Base-by-base conservation (phyloP, 2,797 vertebrate species). In the Echeneis naucrates region DNA sequence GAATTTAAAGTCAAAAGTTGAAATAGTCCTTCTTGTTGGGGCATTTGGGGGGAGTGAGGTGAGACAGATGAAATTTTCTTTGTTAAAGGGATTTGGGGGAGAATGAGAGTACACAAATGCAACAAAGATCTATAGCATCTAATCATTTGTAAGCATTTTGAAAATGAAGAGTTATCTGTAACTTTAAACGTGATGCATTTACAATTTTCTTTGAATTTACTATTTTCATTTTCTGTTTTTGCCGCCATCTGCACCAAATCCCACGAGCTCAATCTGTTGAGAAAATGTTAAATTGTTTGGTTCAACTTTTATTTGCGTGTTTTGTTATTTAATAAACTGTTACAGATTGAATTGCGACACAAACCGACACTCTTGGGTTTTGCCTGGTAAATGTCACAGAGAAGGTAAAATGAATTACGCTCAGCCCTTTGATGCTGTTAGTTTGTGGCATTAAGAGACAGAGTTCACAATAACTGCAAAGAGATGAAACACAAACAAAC, bases 331-430 rank as follows among this genome's bases (percentile, higher is more conserved):
- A 35, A 55, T 48, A 23, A 37, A 30, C n/a, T 62, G 10, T 27
- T 55, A 64, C 0, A 1, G 33, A 56, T n/a, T 64, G 24, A 40
- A 45, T 75, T 33, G 19, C n/a, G 19, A 61, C 53, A 54, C 60
- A 68, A 60, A 54, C 45, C 51, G 27, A 33, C 77, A 68, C 33
- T 57, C 24, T 27, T 14, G 16, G 4, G 13, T 62, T 44, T 24
- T 83, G 53, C 55, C 37, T 69, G 60, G 7, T 67, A 80, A 82
- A 76, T 73, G 65, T 82, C 74, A 81, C 33, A 38, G 40, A 76
- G 45, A 16, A 30, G 33, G 11, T 42, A 48, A 35, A 58, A 65
- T 47, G 7, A 32, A 54, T 63, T 56, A 23, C 16, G 53, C 24
- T 23, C 68, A 66, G 11, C 48, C 44, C 42, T 65, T 52, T 21